Conservation (phyloP, 2,888 invertebrate species). For the Pocota personata region DNA sequence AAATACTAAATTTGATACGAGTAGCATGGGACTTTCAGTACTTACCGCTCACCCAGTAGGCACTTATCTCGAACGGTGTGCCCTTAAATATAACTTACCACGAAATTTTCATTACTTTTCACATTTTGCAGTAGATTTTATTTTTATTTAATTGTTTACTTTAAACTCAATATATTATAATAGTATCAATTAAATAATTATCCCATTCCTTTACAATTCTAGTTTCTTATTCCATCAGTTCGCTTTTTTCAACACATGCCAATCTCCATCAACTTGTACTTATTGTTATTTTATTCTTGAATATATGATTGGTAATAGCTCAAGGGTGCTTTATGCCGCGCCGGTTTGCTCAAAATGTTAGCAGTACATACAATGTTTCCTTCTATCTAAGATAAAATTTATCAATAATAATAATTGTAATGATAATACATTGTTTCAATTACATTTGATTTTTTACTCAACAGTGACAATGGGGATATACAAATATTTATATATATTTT, state of each 20-base stretch:
- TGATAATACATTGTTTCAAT: conserved; percentile 53
- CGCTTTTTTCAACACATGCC: conserved; percentile 2
- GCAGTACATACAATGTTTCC: conserved; percentile 33
- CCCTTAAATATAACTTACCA: not conserved
- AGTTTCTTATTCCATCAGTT: conserved; percentile 18
- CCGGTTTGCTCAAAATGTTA: conserved; percentile 18
- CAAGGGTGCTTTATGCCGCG: conserved; percentile 10
- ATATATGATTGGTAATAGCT: conserved; percentile 23
- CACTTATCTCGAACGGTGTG: no score
- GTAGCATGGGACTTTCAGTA: no score
- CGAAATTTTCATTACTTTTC: not conserved
- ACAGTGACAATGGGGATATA: conserved; percentile 43
- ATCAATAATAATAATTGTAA: conserved; percentile 24
- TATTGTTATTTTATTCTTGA: conserved; percentile 22
- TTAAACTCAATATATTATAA: conserved; percentile 48
- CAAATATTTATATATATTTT: conserved; percentile 25
- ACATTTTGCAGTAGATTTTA: conserved; percentile 28
- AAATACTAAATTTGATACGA: no score
- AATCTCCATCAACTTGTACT: conserved; percentile 6
- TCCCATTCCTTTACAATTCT: conserved; percentile 34
- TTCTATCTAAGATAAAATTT: conserved; percentile 36
- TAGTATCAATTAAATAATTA: conserved; percentile 44
- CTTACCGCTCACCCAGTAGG: no score
- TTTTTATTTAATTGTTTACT: conserved; percentile 50
- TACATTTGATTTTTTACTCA: conserved; percentile 59